A percentile compares a stretch with the other conserved stretches of the same genome.
Conservation (phyloP, 2,113 vertebrate species). For the Ailurus styani region DNA sequence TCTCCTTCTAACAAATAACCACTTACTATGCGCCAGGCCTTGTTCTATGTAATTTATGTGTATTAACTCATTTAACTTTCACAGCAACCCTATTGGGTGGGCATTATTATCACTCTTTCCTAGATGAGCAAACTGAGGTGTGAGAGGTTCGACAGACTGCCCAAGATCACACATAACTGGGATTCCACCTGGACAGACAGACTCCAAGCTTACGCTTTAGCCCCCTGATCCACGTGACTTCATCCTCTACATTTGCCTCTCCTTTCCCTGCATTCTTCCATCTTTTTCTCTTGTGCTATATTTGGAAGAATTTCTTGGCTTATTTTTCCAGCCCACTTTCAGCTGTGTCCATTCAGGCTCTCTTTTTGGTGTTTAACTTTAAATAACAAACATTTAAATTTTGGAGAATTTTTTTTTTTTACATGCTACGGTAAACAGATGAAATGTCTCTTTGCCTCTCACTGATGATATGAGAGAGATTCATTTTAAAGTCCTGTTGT, state of each 20-base stretch:
- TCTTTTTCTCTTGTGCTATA: not conserved
- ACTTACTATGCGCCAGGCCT: not conserved
- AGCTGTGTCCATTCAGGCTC: not conserved
- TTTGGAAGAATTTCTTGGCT: not conserved
- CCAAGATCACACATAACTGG: not conserved
- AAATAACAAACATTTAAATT: not conserved
- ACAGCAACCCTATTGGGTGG: not conserved
- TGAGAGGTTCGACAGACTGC: not conserved
- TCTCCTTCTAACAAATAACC: not conserved
- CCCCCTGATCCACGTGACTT: not conserved
- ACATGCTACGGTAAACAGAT: not conserved
- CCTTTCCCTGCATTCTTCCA: not conserved
- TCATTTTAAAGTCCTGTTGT: not conserved
- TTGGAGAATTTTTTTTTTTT: not conserved
- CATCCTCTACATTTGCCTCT: not conserved
- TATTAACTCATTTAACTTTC: not conserved
- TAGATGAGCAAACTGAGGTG: not conserved
- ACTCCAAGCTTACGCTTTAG: not conserved
- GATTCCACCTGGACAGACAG: not conserved
- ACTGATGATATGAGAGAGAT: not conserved
- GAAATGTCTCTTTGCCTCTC: not conserved
- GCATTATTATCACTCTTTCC: not conserved
- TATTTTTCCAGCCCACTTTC: not conserved
- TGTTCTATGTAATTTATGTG: not conserved
- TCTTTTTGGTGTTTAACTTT: not conserved